Conservation (phyloP, 2,113 vertebrate genomes). For the Chiloscyllium plagiosum region DNA sequence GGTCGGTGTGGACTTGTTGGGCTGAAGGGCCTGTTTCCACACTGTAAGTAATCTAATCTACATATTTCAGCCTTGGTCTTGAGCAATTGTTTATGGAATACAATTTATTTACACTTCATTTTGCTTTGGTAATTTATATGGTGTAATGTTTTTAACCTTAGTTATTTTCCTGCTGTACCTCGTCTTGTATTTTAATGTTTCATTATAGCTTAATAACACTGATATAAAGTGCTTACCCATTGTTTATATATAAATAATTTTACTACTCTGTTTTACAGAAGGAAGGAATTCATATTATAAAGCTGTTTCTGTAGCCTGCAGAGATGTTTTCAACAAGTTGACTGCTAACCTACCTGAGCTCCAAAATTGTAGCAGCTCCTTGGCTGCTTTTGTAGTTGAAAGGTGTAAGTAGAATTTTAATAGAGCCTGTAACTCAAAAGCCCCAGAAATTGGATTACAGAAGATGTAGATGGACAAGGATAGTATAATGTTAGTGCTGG, state of each 20-base stretch:
- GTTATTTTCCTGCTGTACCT: neutral
- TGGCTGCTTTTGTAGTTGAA: conserved; percentile 81
- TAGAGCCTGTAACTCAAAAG: neutral
- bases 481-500: neutral
- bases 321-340: conserved; percentile 63
- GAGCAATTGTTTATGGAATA: conserved; percentile 15
- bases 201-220: neutral
- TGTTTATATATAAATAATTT: neutral
- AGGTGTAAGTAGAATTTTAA: conserved; percentile 61
- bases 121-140: neutral
- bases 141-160: neutral
- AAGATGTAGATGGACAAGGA: neutral
- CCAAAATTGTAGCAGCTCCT: conserved; percentile 63
- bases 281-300: conserved; percentile 52
- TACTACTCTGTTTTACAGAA: conserved; percentile 52
- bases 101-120: neutral
- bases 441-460: neutral
- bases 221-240: neutral
- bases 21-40: no score
- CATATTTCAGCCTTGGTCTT: neutral
- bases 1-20: no score
- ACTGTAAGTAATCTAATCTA: neutral
- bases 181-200: conserved; percentile 22
- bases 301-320: conserved; percentile 60
- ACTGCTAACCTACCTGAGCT: conserved; percentile 60